These are phyloP conservation scores for Pangasianodon gigas DNA, from an alignment of 2,113 vertebrate genomes.

Conservation along the genomic window DNA sequence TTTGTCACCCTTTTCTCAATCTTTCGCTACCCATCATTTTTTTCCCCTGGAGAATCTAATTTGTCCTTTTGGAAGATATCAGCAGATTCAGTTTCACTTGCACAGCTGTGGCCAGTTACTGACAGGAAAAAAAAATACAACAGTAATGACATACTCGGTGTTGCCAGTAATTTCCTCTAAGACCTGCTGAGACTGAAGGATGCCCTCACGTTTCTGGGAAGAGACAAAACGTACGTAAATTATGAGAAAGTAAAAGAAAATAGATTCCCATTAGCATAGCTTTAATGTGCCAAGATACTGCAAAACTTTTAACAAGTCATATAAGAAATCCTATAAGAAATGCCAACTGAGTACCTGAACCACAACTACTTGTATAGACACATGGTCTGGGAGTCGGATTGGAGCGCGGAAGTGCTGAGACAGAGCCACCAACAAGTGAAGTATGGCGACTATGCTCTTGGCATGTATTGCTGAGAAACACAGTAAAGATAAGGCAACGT, in stretches of 20 bases:
- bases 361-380: conserved; percentile 94
- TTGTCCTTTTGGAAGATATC: conserved; percentile 30
- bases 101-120: conserved; percentile 23
- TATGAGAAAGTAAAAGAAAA: conserved; percentile 5
- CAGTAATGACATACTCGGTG: conserved; percentile 85
- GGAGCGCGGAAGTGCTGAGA: conserved; percentile 95
- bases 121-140: conserved; percentile 14
- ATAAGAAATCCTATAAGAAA: not conserved
- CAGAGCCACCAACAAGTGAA: conserved; percentile 92
- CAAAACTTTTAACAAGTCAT: not conserved
- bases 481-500: not conserved
- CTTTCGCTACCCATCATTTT: not conserved
- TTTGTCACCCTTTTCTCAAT: not conserved
- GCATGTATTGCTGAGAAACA: conserved; percentile 85
- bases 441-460: conserved; percentile 93
- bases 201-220: conserved; percentile 92
- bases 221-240: conserved; percentile 41
- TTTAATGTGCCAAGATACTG: not conserved
- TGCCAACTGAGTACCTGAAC: conserved; percentile 82
- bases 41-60: conserved; percentile 5
- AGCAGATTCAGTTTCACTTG: conserved; percentile 29
- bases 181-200: conserved; percentile 94
- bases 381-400: conserved; percentile 93
- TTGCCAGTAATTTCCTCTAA: conserved; percentile 98
- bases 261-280: not conserved